Evolutionary conservation across 2,888 invertebrate species (phyloP), one percentile per base, ranked within the genome.

Genomic region (Stenodema calcarata): DNA sequence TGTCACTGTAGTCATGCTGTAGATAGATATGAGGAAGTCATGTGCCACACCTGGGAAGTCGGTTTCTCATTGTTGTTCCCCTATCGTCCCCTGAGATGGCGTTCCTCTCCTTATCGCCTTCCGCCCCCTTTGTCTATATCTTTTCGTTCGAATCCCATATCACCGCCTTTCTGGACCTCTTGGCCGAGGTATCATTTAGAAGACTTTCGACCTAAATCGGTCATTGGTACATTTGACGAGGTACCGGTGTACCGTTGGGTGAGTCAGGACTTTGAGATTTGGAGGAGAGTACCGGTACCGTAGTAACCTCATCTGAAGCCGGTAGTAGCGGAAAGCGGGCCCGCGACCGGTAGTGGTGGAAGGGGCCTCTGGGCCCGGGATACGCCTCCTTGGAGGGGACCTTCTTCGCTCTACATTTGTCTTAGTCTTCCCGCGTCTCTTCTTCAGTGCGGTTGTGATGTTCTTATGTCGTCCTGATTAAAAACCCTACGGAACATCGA

Each of bases 361-460:
- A 47, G 16, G 14, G 16, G 47, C 14, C 47, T 16, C 47, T 16
- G 50, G 44, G 62, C 62, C 78, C 35, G 75, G 75, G 35, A 28
- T 78, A 42, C 78, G 78, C 78, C 44, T 78, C 9, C 73, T 78
- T 35, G 78, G 44, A 44, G 78, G 78, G 78, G 44, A 78, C 78
- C 78, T 44, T 78, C 78, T 44, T 78, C 78, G 44, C 42, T 41
- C 18, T n/a, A 42, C 41, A 44, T 41, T 42, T 7, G 44, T 41
- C 78, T 62, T 35, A 80, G 80, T 80, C 54, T 80, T 80, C 80
- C 80, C 80, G 80, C 80, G 80, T 80, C 80, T 54, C 42, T 54
- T 80, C 80, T 41, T 54, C 28, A 28, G 80, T 80, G 80, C 80
- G 80, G 80, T 80, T 11, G 80, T 16, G 27, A 30, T 27, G 3